Percentiles rank a stretch among this genome's conserved stretches.
Conservation (phyloP, 2,797 vertebrate species). For the Lacerta bilineata region DNA sequence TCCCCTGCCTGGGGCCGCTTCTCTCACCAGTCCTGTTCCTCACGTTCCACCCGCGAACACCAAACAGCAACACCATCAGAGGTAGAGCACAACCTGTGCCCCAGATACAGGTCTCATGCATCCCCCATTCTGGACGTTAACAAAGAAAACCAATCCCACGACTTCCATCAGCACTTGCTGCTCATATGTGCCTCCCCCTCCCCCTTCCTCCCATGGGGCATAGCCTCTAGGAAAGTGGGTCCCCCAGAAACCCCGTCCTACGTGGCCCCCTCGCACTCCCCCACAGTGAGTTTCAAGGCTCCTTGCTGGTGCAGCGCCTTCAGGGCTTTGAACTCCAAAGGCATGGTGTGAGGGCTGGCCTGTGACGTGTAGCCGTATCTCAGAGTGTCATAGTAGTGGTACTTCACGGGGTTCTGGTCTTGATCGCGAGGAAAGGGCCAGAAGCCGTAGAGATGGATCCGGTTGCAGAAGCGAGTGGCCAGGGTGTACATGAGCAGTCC, state of each 20-base stretch:
- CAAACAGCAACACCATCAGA: slow-evolving; percentile 81
- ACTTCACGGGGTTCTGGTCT: slow-evolving; percentile 90
- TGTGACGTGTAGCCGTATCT: slow-evolving; percentile 95
- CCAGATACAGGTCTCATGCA: slow-evolving; percentile 74
- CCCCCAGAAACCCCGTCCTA: slow-evolving; percentile 63
- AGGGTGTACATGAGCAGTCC: slow-evolving; percentile 98
- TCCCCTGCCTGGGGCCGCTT: slow-evolving; percentile 51
- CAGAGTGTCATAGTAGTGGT: slow-evolving; percentile 96
- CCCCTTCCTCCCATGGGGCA: slow-evolving; percentile 75
- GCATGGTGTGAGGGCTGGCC: slow-evolving; percentile 96
- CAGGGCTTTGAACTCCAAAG: slow-evolving; percentile 95
- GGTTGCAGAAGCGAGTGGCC: slow-evolving; percentile 97
- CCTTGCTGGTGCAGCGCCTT: slow-evolving; percentile 92
- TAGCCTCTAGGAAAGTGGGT: slow-evolving; percentile 71
- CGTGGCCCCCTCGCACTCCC: slow-evolving; percentile 84
- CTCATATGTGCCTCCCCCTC: slow-evolving; percentile 71
- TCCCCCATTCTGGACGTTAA: slow-evolving; percentile 75
- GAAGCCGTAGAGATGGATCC: slow-evolving; percentile 97
- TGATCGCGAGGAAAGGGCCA: slow-evolving; percentile 92
- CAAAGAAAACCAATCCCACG: slow-evolving; percentile 73
- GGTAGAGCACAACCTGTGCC: slow-evolving; percentile 80
- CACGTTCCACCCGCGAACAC: slow-evolving; percentile 79
- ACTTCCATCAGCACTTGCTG: slow-evolving; percentile 66
- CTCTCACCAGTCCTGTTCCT: slow-evolving; percentile 60
- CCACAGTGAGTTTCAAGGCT: slow-evolving; percentile 93